Conservation (phyloP, 2,113 vertebrate species). For the Marcusenius ussheri region DNA sequence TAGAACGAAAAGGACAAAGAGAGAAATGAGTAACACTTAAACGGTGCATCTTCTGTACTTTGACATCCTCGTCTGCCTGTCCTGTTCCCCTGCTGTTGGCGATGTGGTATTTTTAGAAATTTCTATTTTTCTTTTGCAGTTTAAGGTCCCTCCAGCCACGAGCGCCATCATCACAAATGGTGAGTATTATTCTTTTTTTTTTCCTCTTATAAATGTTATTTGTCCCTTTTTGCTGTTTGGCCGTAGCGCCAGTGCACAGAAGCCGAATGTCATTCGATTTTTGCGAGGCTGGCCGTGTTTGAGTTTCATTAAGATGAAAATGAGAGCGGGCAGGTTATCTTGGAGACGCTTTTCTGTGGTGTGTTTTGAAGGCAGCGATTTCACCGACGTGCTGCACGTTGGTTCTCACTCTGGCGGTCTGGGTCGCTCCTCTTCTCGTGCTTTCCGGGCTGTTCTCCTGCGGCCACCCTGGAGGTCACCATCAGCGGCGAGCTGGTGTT, state of each 20-base stretch:
- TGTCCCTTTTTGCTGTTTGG: background rate
- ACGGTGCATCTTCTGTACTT: background rate
- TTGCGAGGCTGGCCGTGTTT: background rate
- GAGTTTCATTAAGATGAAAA: background rate
- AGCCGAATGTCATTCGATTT: background rate
- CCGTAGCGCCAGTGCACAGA: background rate
- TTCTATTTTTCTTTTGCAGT: slow-evolving; percentile 43
- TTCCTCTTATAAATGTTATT: background rate
- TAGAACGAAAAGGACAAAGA: background rate
- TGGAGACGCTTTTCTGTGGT: background rate
- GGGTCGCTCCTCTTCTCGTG: background rate
- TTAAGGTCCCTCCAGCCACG: slow-evolving; percentile 65
- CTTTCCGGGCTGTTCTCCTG: background rate
- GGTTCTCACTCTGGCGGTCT: background rate
- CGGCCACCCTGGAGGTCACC: background rate
- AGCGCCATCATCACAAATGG: slow-evolving; percentile 69
- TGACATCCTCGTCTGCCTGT: background rate
- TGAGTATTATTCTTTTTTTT: slow-evolving; percentile 38
- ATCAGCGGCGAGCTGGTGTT: background rate
- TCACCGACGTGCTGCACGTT: background rate
- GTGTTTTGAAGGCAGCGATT: background rate
- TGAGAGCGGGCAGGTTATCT: background rate
- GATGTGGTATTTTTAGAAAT: background rate
- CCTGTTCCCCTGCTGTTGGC: background rate
- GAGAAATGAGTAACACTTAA: background rate